Percentiles rank a stretch among this genome's conserved stretches.
Conservation (phyloP, 2,888 invertebrate genomes). For the Limnephilus rhombicus region DNA sequence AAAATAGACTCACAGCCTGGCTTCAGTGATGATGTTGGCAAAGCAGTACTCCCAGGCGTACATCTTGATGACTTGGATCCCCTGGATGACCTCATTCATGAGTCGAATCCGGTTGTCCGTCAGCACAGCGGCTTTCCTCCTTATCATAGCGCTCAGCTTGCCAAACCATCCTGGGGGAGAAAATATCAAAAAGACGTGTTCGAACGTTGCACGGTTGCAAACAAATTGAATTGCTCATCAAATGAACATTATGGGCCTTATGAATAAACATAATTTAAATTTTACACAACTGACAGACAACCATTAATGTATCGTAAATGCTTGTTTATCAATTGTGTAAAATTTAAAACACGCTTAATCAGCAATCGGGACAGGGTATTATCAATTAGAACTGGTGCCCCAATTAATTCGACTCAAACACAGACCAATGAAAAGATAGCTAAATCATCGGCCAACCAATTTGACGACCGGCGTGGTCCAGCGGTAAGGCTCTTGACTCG, state of each 20-base stretch:
- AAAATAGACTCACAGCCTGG: slow-evolving; percentile 80
- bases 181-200: slow-evolving; percentile 3
- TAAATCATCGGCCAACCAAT: too few relatives aligned
- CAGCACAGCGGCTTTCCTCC: slow-evolving; percentile 84
- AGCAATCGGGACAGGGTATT: too few relatives aligned
- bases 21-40: slow-evolving; percentile 83
- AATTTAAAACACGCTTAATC: too few relatives aligned
- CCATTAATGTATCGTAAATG: too few relatives aligned
- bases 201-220: background rate
- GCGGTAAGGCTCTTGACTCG: too few relatives aligned
- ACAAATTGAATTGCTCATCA: background rate
- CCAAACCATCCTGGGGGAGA: slow-evolving; percentile 80
- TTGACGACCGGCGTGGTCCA: too few relatives aligned
- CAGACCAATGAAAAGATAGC: too few relatives aligned
- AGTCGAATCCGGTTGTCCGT: slow-evolving; percentile 92
- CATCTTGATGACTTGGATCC: slow-evolving; percentile 93
- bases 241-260: background rate
- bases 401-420: too few relatives aligned
- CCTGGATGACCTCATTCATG: slow-evolving; percentile 93
- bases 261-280: background rate
- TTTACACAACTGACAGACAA: too few relatives aligned
- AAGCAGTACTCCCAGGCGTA: slow-evolving; percentile 93
- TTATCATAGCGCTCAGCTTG: slow-evolving; percentile 81
- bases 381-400: too few relatives aligned
- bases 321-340: too few relatives aligned